Conservation (phyloP, 2,888 invertebrate genomes). For the Boloria selene region DNA sequence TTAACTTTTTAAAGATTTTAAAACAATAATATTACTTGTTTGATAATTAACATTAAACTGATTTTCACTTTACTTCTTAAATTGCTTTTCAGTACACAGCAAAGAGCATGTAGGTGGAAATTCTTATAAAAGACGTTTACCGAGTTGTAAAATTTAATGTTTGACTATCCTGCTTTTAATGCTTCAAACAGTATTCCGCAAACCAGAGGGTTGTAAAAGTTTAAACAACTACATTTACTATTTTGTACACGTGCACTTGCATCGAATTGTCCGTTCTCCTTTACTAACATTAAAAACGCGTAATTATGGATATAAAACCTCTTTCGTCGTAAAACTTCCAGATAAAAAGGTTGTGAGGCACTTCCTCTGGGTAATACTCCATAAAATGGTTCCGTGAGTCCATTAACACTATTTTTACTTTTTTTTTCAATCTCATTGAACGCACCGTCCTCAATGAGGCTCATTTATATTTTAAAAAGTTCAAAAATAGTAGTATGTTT, state of each 20-base stretch:
- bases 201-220: slow-evolving; percentile 24
- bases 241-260: slow-evolving; percentile 51
- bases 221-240: slow-evolving; percentile 34
- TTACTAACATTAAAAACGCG: slow-evolving; percentile 64
- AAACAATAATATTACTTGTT: no score
- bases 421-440: slow-evolving; percentile 73
- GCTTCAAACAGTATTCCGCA: slow-evolving; percentile 27
- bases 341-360: slow-evolving; percentile 76
- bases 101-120: slow-evolving; percentile 20
- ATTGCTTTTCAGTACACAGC: slow-evolving; percentile 11
- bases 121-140: slow-evolving; percentile 16
- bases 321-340: slow-evolving; percentile 70
- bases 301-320: slow-evolving; percentile 80
- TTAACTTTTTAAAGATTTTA: no score
- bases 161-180: slow-evolving; percentile 18
- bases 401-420: slow-evolving; percentile 77
- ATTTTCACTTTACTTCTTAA: slow-evolving; percentile 6
- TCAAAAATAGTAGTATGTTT: slow-evolving; percentile 73
- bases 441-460: slow-evolving; percentile 76
- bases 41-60: background rate
- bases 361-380: slow-evolving; percentile 69
- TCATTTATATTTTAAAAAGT: slow-evolving; percentile 69
- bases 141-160: slow-evolving; percentile 26
- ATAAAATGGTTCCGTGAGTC: slow-evolving; percentile 69
- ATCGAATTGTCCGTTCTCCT: slow-evolving; percentile 66